Evolutionary conservation across 2,113 vertebrate species (phyloP), one percentile per base, ranked within the genome.

Genomic region (Prochilodus magdalenae): DNA sequence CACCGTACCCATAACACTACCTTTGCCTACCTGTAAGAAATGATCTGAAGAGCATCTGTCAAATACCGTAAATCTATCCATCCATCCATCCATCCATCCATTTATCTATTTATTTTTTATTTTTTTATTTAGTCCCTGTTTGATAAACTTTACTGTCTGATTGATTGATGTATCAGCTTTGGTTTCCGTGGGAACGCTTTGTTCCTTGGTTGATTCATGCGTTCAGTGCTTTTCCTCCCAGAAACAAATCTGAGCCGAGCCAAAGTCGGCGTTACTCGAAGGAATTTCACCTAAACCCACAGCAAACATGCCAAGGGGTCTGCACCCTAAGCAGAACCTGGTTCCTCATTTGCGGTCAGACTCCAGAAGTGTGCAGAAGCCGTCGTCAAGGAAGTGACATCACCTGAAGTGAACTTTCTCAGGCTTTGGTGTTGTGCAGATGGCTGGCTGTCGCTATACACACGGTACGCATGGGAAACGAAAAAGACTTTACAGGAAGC

Each of bases 401-500:
- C 82, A 81, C 70, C 63, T 71, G 49, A 73, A 55, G 20, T 53
- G 66, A 24, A 27, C 67, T 69, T 22, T 60, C 26, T 81, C 65
- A 22, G 63, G n/a, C 15, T 51, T 29, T 70, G 77, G 30, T 81
- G 73, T 70, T 63, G 22, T 47, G 63, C 70, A 73, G 75, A 73
- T 83, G 77, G 70, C n/a, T 57, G 55, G 24, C 53, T n/a, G 60
- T 57, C 73, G 26, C 70, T 80, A 55, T 47, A 24, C 18, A 24
- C 18, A n/a, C 75, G 18, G 49, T 26, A 11, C 3, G 5, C 26
- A 47, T 65, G 66, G 65, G 83, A 84, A 83, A 79, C 71, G 29
- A 79, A 65, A 59, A 69, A 5, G n/a, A 63, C 29, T 75, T 88
- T 87, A 85, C 85, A 75, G 84, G 74, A 88, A 87, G 60, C 63